Conservation (phyloP, 2,888 invertebrate species). For the Seira musarum region DNA sequence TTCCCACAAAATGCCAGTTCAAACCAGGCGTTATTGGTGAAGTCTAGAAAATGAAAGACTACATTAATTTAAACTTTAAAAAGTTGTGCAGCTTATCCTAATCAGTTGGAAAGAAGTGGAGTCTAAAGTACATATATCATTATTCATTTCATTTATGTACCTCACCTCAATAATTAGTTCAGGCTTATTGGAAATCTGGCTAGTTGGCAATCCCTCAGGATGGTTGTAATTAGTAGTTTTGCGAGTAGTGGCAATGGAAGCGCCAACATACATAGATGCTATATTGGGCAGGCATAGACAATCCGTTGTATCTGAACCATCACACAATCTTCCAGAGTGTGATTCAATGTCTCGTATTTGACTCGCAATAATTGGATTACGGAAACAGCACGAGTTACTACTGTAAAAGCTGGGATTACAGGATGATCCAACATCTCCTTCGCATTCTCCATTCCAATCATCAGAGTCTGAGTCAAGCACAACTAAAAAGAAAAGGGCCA, state of each 20-base stretch:
- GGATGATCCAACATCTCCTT: no score
- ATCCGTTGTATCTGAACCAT: not conserved
- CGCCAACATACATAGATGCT: conserved; percentile 29
- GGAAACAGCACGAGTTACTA: conserved; percentile 20
- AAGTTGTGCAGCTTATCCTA: not conserved
- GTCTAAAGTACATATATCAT: no score
- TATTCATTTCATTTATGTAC: no score
- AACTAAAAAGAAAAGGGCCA: no score
- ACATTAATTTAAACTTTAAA: not conserved
- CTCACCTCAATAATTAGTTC: conserved; percentile 15
- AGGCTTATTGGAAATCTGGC: conserved; percentile 29
- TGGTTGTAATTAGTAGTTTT: conserved; percentile 24
- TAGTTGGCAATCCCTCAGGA: conserved; percentile 24
- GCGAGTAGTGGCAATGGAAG: conserved; percentile 10
- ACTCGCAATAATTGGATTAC: conserved; percentile 29
- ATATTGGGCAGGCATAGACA: conserved; percentile 17
- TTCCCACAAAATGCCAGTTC: conserved; percentile 44
- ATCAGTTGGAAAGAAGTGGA: no score
- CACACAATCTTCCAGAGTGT: not conserved
- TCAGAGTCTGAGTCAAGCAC: not conserved
- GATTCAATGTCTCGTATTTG: conserved; percentile 1
- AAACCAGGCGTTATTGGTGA: conserved; percentile 15
- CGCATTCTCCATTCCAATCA: not conserved
- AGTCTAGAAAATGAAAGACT: conserved; percentile 7
- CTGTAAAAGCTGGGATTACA: conserved; percentile 3